phyloP scores from a whole-genome alignment of 2,797 vertebrate species.

The Peromyscus nudipes region DNA sequence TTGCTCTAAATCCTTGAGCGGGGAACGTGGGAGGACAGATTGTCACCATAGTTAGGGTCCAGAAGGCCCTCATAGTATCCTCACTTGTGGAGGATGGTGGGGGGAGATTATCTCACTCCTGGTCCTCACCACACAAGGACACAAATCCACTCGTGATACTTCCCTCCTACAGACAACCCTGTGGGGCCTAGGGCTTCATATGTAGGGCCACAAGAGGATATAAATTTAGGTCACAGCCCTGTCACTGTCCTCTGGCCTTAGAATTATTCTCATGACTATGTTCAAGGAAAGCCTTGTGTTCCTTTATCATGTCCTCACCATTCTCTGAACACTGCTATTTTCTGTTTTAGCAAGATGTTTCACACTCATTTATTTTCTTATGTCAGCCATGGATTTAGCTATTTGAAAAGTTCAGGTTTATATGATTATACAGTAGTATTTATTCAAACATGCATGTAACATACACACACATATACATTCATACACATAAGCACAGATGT shows the following conservation, averaged over 20 bases:
- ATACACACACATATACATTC: background rate
- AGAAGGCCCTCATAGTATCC: too few species aligned
- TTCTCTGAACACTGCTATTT: background rate
- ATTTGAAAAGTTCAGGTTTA: background rate
- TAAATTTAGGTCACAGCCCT: background rate
- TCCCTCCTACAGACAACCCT: background rate
- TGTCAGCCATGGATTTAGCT: background rate
- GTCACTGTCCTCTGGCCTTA: background rate
- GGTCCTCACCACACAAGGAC: background rate
- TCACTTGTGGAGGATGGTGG: rapidly evolving
- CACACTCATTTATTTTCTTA: background rate
- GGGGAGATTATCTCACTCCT: too few species aligned
- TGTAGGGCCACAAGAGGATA: too few species aligned
- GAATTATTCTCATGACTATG: background rate
- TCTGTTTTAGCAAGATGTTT: background rate
- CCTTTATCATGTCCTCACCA: rapidly evolving
- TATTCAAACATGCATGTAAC: background rate
- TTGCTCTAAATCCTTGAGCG: background rate
- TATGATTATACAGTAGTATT: background rate
- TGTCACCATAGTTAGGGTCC: background rate
- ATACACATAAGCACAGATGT: too few species aligned
- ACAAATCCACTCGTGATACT: background rate
- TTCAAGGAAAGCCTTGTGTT: background rate
- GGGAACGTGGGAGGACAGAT: too few species aligned
- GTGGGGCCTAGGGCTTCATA: background rate